These are phyloP conservation scores for Uromys caudimaculatus DNA, from an alignment of 2,797 vertebrate species.

Conservation along the genomic window DNA sequence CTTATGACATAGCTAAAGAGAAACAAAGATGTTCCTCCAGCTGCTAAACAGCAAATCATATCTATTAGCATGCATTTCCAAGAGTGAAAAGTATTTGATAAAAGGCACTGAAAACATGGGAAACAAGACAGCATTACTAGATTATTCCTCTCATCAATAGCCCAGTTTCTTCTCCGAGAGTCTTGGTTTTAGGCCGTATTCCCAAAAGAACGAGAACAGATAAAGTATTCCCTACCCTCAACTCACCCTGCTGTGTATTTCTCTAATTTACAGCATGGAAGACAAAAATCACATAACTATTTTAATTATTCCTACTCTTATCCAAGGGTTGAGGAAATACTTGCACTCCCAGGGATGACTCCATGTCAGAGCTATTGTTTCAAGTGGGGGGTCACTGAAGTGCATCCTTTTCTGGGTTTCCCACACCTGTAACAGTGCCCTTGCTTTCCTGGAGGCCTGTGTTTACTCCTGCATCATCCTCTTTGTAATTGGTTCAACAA, in stretches of 20 bases:
- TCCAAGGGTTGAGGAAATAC: not conserved
- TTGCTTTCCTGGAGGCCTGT: not conserved
- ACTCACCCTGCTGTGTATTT: not conserved
- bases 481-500: slow-evolving; percentile 2
- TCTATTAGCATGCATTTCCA: slow-evolving; percentile 6
- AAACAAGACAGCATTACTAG: not conserved
- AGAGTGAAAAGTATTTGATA: not conserved
- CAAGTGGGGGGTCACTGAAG: slow-evolving; percentile 8
- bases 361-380: slow-evolving; percentile 2
- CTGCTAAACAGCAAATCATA: not conserved
- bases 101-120: not conserved
- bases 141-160: not conserved
- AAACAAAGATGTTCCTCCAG: not conserved
- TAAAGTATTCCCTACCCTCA: not conserved
- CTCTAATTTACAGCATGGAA: not conserved
- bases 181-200: not conserved
- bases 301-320: not conserved
- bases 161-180: not conserved
- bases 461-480: slow-evolving; percentile 4
- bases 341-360: not conserved
- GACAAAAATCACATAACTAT: not conserved
- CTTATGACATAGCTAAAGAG: not conserved
- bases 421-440: not conserved
- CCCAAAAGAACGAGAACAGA: not conserved
- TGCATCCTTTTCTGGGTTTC: not conserved